These are phyloP conservation scores for Scalopus aquaticus DNA, from an alignment of 2,113 vertebrate species.

Conservation along the genomic window DNA sequence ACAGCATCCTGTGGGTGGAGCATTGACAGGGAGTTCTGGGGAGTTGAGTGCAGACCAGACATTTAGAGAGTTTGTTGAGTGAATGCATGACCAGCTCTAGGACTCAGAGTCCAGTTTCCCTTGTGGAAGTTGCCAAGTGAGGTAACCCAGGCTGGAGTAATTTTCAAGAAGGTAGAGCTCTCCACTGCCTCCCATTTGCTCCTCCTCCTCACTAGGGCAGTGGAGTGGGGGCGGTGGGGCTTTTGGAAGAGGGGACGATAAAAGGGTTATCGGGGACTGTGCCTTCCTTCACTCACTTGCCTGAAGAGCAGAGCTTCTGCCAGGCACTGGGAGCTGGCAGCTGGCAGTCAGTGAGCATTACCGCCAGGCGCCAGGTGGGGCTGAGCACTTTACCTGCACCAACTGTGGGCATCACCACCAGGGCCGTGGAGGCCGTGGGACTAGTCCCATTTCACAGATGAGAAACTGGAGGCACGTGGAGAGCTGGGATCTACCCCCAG, in stretches of 20 bases:
- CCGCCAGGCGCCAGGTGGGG: too few relatives aligned
- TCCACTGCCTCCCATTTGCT: not conserved
- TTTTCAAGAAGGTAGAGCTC: not conserved
- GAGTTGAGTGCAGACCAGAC: not conserved
- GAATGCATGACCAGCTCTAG: not conserved
- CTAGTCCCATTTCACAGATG: not conserved
- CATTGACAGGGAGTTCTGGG: not conserved
- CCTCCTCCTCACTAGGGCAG: not conserved
- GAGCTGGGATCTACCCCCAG: not conserved
- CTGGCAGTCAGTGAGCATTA: not conserved
- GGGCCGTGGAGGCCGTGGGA: not conserved
- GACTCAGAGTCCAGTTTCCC: not conserved
- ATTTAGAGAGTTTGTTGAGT: not conserved
- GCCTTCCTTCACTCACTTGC: not conserved
- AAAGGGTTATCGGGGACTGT: not conserved
- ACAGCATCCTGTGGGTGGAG: not conserved
- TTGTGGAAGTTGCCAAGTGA: not conserved
- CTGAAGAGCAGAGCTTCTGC: not conserved
- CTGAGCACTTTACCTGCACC: not conserved
- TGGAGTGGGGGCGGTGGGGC: not conserved
- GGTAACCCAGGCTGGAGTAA: not conserved
- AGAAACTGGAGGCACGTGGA: not conserved
- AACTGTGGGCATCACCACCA: not conserved
- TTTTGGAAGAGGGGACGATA: not conserved
- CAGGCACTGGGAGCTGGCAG: not conserved